Conservation (phyloP, 2,888 invertebrate species). For the Apoda limacodes region DNA sequence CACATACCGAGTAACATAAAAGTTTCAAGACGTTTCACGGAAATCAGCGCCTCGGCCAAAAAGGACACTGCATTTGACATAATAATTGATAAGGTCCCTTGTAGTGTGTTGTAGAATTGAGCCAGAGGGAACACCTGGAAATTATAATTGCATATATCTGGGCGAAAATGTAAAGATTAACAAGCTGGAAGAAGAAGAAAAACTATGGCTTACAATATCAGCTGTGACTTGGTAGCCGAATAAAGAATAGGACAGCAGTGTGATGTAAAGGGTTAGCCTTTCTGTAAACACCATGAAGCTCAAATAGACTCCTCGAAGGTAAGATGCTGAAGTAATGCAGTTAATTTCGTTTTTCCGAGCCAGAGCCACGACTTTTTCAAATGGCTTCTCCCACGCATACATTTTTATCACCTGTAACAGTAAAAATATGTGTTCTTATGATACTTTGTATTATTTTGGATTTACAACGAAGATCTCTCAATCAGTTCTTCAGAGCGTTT, state of each 20-base stretch:
- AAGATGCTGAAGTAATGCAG: constrained; percentile 72
- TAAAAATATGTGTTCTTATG: background rate
- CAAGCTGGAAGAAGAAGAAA: background rate
- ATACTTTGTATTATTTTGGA: background rate
- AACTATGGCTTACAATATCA: constrained; percentile 57
- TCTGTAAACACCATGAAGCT: constrained; percentile 86
- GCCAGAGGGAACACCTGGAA: constrained; percentile 73
- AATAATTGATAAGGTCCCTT: constrained; percentile 71
- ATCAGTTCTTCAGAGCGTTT: background rate
- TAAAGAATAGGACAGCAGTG: constrained; percentile 81
- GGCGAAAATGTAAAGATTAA: constrained; percentile 5
- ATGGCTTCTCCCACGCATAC: constrained; percentile 96
- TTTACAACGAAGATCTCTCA: background rate
- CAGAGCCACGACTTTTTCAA: constrained; percentile 82
- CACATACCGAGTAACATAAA: constrained; percentile 69
- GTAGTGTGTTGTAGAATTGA: constrained; percentile 74
- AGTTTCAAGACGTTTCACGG: constrained; percentile 70
- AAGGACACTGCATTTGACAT: constrained; percentile 71
- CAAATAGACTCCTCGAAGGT: constrained; percentile 75
- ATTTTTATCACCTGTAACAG: constrained; percentile 87
- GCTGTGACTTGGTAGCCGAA: constrained; percentile 71
- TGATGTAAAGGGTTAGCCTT: constrained; percentile 84
- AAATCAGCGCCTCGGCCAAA: constrained; percentile 71
- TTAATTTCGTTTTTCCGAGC: constrained; percentile 78
- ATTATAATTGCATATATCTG: constrained; percentile 20